Conservation (phyloP, 2,113 vertebrate species). For the Bubo bubo region DNA sequence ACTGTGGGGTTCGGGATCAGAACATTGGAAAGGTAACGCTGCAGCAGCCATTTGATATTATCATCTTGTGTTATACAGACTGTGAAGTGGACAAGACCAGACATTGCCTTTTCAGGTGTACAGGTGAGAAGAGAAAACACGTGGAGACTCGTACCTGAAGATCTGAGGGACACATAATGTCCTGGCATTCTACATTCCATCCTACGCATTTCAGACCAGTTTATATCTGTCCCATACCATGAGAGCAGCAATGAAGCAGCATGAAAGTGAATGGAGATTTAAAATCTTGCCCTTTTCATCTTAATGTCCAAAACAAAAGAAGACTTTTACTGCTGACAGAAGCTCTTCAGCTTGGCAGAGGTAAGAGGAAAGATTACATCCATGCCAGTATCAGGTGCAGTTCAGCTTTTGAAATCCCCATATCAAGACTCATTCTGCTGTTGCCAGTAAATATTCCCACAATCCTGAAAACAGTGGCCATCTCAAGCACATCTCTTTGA, state of each 20-base stretch:
- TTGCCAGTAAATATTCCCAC: neutral
- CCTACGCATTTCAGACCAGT: neutral
- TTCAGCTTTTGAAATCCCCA: neutral
- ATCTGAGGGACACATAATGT: accelerated
- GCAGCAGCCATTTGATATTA: neutral
- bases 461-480: neutral
- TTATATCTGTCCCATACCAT: neutral
- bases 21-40: neutral
- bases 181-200: neutral
- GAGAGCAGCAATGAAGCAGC: neutral
- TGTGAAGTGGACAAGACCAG: neutral
- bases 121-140: neutral
- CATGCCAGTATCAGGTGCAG: neutral
- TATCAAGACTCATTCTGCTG: neutral
- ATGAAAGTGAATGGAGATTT: neutral
- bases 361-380: neutral
- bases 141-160: neutral
- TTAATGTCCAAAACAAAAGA: neutral
- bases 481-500: neutral
- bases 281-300: neutral
- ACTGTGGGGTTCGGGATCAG: neutral
- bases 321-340: neutral
- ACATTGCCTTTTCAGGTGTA: neutral
- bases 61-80: neutral
- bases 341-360: neutral